Evolutionary conservation across 2,888 invertebrate species (phyloP), one percentile per base, ranked within the genome.

Genomic region (Parapristionchus giblindavisi): DNA sequence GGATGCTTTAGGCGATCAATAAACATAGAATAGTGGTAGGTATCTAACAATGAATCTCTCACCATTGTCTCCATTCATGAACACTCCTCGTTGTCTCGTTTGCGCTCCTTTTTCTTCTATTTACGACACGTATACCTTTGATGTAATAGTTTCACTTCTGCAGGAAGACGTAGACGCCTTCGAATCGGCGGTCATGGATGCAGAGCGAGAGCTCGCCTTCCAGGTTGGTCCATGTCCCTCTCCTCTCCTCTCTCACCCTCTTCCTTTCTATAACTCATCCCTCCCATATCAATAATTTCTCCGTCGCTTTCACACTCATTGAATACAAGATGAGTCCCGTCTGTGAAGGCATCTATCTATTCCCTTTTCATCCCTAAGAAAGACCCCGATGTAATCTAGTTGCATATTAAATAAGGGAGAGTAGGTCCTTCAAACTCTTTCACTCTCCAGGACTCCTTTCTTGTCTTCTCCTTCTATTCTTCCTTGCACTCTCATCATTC

Each of bases 101-200:
- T 36, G 32, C 70, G n/a, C 38, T 3, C 54, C 27, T n/a, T 36
- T 51, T 43, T 38, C 32, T 24, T 29, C 11, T 14, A 38, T 36
- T 70, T 52, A 51, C 51, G 51, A 66, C 48, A 66, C 51, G 48
- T 21, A 27, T 14, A 29, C 21, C 60, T 27, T 60, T 60, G 11
- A 29, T 24, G 6, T 54, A 6, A 54, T 54, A 27, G 5, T n/a
- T n/a, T 54, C n/a, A 5, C 24, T 36, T 11, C 17, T 65, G 36
- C 70, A 70, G 70, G 70, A 34, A 1, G 70, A 70, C 70, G 70
- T 70, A 36, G 70, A 70, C 70, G 70, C 70, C 14, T 70, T 54
- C 38, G 70, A 70, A 27, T 21, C 54, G 6, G 27, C 70, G 3
- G 11, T 4, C 3, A 52, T 54, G 70, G 54, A 52, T 24, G 70